phyloP scores from a whole-genome alignment of 1,140 invertebrate genomes.

The Drosophila lini region DNA sequence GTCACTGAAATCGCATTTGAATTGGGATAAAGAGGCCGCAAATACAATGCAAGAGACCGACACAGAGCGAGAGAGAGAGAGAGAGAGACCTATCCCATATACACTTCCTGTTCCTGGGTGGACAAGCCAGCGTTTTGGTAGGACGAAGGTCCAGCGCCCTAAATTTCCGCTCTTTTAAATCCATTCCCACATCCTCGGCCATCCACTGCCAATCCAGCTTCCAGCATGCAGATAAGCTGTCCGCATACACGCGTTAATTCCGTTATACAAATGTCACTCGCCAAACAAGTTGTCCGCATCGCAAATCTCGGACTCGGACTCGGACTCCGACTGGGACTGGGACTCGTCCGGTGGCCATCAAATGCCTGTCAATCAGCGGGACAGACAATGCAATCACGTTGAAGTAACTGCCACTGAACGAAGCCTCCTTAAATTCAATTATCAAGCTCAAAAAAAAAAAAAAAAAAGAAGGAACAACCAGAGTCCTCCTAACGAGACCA shows the following conservation, averaged over 20 bases:
- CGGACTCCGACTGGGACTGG: not conserved
- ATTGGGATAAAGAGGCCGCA: conserved; percentile 25
- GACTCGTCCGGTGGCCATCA: conserved; percentile 23
- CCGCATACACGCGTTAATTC: conserved; percentile 42
- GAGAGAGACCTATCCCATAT: conserved; percentile 15
- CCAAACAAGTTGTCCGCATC: conserved; percentile 28
- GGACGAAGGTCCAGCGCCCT: conserved; percentile 28
- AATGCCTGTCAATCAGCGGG: conserved; percentile 41
- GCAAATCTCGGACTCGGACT: conserved; percentile 5
- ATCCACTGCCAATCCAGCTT: conserved; percentile 14
- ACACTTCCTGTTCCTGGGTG: conserved; percentile 39
- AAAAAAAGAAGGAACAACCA: not conserved
- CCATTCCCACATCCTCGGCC: not conserved
- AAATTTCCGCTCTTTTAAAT: conserved; percentile 55
- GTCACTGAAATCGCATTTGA: conserved; percentile 22
- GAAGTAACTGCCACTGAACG: conserved; percentile 31
- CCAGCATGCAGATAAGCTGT: conserved; percentile 36
- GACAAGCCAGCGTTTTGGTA: not conserved
- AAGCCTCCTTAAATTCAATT: conserved; percentile 51
- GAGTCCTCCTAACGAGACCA: not conserved
- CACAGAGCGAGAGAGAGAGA: not conserved
- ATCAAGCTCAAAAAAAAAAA: conserved; percentile 8
- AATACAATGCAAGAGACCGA: not conserved
- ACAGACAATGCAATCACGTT: conserved; percentile 37
- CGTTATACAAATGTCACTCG: conserved; percentile 55